Evolutionary conservation across 2,113 vertebrate genomes (phyloP).

Genomic region (Cryptomyrus ogoouensis): DNA sequence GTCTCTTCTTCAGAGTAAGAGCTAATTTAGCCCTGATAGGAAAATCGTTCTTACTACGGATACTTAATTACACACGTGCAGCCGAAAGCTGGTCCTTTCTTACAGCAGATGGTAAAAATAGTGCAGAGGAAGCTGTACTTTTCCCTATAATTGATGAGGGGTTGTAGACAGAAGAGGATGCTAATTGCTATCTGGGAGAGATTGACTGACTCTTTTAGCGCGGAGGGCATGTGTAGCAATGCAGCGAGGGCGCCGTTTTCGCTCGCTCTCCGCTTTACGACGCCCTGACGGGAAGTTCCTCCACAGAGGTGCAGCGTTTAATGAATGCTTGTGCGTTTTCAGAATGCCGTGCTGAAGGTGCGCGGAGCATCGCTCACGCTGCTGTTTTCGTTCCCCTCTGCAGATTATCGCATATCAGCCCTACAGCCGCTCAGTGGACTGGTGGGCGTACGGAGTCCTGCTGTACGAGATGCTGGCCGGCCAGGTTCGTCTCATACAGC

Average conservation of each 20-base stretch:
- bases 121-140: neutral
- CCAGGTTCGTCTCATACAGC: slow-evolving; percentile 68
- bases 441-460: slow-evolving; percentile 95
- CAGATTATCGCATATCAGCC: slow-evolving; percentile 98
- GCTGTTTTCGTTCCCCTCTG: slow-evolving; percentile 11
- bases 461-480: slow-evolving; percentile 95
- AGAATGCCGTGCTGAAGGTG: neutral
- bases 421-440: slow-evolving; percentile 87
- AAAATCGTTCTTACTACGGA: slow-evolving; percentile 13
- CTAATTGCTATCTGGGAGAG: slow-evolving; percentile 16
- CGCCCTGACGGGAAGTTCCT: neutral
- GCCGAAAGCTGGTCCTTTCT: slow-evolving; percentile 2
- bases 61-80: slow-evolving; percentile 19
- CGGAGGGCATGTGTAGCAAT: slow-evolving; percentile 3
- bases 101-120: slow-evolving; percentile 24
- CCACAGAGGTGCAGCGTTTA: neutral
- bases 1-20: neutral
- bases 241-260: neutral
- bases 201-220: neutral
- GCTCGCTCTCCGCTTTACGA: neutral
- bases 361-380: neutral
- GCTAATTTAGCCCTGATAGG: slow-evolving; percentile 13
- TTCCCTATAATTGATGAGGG: slow-evolving; percentile 6
- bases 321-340: neutral
- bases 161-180: neutral